Percentiles rank a stretch among this genome's conserved stretches.
Evolutionary conservation across 1,140 invertebrate species (phyloP).

Genomic region (Nymphalis io): DNA sequence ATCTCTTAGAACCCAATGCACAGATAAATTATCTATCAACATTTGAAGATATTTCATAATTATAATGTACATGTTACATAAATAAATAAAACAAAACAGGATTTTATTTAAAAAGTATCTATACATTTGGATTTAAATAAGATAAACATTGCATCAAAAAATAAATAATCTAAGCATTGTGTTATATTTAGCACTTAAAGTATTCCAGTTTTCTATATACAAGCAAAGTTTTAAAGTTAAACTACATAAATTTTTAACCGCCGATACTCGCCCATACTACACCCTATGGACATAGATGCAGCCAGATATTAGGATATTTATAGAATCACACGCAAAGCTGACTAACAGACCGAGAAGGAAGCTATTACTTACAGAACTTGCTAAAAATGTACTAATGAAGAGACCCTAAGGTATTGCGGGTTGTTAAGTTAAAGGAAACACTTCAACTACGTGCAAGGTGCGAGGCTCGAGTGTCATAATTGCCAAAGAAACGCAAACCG

Average conservation of each 20-base stretch:
- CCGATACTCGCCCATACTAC: slow-evolving; percentile 33
- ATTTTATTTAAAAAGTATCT: not conserved
- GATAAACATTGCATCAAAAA: not conserved
- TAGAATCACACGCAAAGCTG: slow-evolving; percentile 62
- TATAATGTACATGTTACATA: too few species aligned
- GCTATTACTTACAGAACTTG: slow-evolving; percentile 46
- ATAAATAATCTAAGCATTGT: not conserved
- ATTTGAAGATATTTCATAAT: too few species aligned
- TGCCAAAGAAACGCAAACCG: slow-evolving; percentile 44
- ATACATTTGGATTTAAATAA: not conserved
- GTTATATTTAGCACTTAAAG: not conserved
- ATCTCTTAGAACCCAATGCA: too few species aligned
- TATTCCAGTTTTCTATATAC: not conserved
- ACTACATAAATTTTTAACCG: not conserved
- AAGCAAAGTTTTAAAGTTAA: slow-evolving; percentile 9
- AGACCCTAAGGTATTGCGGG: slow-evolving; percentile 21
- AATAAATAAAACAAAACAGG: too few species aligned
- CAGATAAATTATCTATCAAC: too few species aligned
- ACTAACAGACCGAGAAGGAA: slow-evolving; percentile 48
- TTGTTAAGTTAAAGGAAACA: slow-evolving; percentile 16
- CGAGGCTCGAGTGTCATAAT: slow-evolving; percentile 56
- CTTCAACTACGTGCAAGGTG: slow-evolving; percentile 59
- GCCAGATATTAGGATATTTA: slow-evolving; percentile 62
- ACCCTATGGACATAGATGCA: slow-evolving; percentile 43
- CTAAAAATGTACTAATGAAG: slow-evolving; percentile 44